Evolutionary conservation across 2,113 vertebrate species (phyloP).

Genomic region (Zapornia atra): DNA sequence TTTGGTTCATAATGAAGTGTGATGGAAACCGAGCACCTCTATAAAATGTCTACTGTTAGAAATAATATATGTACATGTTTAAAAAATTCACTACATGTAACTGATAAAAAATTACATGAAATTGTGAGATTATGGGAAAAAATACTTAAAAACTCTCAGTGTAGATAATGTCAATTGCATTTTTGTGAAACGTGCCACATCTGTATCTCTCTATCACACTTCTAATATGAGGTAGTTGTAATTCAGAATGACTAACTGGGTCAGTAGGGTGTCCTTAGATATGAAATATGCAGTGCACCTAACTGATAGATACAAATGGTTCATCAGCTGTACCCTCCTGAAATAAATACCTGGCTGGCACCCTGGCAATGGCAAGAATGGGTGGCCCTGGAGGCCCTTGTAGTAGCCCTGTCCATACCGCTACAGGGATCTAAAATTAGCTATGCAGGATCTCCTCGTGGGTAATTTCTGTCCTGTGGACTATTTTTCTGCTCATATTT

Average conservation of each 20-base stretch:
- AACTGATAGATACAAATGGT: background rate
- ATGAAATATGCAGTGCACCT: background rate
- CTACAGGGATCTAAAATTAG: background rate
- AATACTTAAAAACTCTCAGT: background rate
- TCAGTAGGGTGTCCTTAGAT: background rate
- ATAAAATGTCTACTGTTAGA: background rate
- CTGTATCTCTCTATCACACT: background rate
- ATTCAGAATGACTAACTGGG: background rate
- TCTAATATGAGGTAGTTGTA: background rate
- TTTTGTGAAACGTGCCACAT: background rate
- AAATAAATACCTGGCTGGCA: background rate
- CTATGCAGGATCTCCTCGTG: background rate
- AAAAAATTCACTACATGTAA: background rate
- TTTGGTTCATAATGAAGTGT: background rate
- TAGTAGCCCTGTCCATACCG: background rate
- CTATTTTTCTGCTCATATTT: background rate
- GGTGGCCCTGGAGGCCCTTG: no score
- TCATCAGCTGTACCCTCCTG: background rate
- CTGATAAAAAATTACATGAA: background rate
- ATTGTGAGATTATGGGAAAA: background rate
- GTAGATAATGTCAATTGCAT: background rate
- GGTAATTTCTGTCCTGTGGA: background rate
- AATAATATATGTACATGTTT: background rate
- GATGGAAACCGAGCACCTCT: background rate
- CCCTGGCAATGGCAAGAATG: background rate